Conservation (phyloP, 2,113 vertebrate species). For the Stictonetta naevosa region DNA sequence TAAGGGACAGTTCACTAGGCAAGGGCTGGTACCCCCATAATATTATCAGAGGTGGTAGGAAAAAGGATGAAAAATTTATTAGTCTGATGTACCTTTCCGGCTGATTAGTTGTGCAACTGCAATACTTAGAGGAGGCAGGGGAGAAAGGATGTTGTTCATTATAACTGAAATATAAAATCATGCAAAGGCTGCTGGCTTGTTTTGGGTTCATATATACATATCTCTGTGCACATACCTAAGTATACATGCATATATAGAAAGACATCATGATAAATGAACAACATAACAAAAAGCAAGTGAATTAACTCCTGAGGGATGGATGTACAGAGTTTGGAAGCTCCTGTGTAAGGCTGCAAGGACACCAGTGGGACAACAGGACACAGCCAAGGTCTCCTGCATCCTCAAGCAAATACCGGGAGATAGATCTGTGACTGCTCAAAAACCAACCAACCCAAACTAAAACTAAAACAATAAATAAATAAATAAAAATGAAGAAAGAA, state of each 20-base stretch:
- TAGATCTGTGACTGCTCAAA: background rate
- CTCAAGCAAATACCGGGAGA: background rate
- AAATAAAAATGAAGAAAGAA: background rate
- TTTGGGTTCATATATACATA: background rate
- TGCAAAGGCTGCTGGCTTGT: background rate
- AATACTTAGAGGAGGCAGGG: background rate
- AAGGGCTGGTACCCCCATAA: background rate
- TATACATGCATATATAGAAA: rapidly evolving
- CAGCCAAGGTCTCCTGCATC: background rate
- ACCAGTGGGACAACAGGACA: background rate
- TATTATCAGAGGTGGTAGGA: background rate
- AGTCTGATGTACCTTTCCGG: background rate
- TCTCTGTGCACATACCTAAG: background rate
- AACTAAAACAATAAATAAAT: too few relatives aligned
- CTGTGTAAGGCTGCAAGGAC: background rate
- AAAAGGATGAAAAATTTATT: background rate
- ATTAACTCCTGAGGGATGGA: background rate
- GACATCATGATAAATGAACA: background rate
- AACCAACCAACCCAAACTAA: background rate
- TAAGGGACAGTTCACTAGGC: background rate
- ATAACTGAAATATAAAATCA: background rate
- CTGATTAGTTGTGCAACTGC: background rate
- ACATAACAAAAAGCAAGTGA: background rate
- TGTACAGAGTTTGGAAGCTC: background rate
- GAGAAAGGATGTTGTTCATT: background rate